Evolutionary conservation across 2,888 invertebrate genomes (phyloP).

Genomic region (Stenolophus ochropezus): DNA sequence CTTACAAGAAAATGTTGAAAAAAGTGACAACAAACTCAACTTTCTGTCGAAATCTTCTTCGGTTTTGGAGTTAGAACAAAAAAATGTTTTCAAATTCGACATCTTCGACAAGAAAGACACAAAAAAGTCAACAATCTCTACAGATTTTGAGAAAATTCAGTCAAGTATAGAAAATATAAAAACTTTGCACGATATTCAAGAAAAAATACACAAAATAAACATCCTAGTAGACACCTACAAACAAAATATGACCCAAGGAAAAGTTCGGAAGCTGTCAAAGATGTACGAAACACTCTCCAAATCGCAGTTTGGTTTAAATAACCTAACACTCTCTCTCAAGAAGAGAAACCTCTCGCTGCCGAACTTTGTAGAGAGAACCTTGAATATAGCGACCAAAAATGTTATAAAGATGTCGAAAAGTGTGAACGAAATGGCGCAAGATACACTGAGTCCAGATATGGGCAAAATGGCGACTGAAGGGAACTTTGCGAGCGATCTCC

Average conservation of each 20-base stretch:
- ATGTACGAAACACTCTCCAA: slow-evolving; percentile 82
- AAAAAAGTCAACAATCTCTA: slow-evolving; percentile 46
- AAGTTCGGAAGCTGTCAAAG: slow-evolving; percentile 81
- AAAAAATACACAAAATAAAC: slow-evolving; percentile 83
- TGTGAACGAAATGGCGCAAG: not conserved
- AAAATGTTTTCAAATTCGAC: slow-evolving; percentile 64
- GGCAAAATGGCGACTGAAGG: too few species aligned
- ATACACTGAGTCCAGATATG: too few species aligned
- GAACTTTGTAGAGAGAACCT: not conserved
- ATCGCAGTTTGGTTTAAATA: slow-evolving; percentile 74
- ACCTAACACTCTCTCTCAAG: too few species aligned
- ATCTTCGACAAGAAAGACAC: slow-evolving; percentile 52
- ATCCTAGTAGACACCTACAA: slow-evolving; percentile 77
- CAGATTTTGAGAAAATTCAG: slow-evolving; percentile 68
- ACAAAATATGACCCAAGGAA: slow-evolving; percentile 79
- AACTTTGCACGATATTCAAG: slow-evolving; percentile 80
- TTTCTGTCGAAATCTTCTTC: slow-evolving; percentile 52
- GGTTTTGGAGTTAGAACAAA: slow-evolving; percentile 68
- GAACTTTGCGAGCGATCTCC: too few species aligned
- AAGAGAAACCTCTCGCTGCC: not conserved
- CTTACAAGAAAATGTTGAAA: slow-evolving; percentile 58
- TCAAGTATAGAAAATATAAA: slow-evolving; percentile 76
- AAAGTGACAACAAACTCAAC: slow-evolving; percentile 62
- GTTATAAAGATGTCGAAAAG: not conserved
- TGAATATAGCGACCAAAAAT: not conserved